Evolutionary conservation across 2,797 vertebrate species (phyloP), one percentile per base, ranked within the genome.

Genomic region (Toxotes lorentzi): DNA sequence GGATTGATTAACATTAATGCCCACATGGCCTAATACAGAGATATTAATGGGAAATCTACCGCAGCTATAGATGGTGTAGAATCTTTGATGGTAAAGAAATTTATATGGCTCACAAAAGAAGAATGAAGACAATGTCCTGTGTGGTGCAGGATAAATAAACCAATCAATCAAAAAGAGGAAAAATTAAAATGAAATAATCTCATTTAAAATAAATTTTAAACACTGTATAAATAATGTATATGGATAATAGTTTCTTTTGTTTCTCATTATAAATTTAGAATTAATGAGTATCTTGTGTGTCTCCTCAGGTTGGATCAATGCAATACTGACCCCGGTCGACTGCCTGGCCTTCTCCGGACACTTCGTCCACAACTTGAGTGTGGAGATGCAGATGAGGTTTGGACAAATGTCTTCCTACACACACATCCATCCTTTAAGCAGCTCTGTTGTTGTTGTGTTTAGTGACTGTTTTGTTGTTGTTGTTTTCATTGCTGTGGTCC

Each of bases 341-440:
- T 99, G 97, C 86, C 93, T 99, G 93, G 97, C 98, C 32, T 99
- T 99, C 88, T 96, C 97, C 23, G 98, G 98, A 81, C 97, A 99
- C 93, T 99, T 99, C 51, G 95, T 99, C 63, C 98, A 99, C 91
- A 99, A 97, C 88, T 92, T 99, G 82, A 99, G 96, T 1, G 96
- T 99, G 91, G 98, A 99, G 92, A 99, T 99, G 97, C 98, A 99
- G 92, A 98, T 99, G 97, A 99, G 98, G 98, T 99, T 85, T 58
- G 94, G 23, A 77, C 56, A 24, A 54, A 6, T 76, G 19, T 17
- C 3, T 73, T 27, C 48, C 43, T 54, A 23, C 61, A 48, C 61
- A 45, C 27, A 48, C 68, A 66, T 24, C n/a, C 8, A 21, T 12
- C 19, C 43, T 43, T 24, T 32, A 5, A 34, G 27, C 23, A 32